Evolutionary conservation across 1,140 invertebrate genomes (phyloP).

Genomic region (Andrena cerasifolii): DNA sequence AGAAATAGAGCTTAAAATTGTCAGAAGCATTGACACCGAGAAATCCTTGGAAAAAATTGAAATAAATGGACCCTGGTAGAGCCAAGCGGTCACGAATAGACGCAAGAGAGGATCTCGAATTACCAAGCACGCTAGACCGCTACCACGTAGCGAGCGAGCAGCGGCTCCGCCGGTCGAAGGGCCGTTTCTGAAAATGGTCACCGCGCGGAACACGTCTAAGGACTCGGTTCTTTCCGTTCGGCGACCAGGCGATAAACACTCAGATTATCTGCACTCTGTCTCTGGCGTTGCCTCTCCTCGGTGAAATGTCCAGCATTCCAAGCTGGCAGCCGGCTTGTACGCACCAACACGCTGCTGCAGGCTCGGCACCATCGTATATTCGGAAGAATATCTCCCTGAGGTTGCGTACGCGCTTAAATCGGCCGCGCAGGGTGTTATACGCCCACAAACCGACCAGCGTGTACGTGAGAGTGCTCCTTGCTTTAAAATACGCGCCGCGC

Average conservation of each 20-base stretch:
- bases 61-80: no score
- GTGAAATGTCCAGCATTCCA: slow-evolving; percentile 58
- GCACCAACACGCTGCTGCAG: slow-evolving; percentile 9
- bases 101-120: no score
- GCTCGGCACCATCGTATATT: slow-evolving; percentile 60
- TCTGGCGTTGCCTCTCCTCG: slow-evolving; percentile 31
- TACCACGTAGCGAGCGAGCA: no score
- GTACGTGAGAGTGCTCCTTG: slow-evolving; percentile 5
- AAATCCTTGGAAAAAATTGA: no score
- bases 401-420: slow-evolving; percentile 48
- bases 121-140: no score
- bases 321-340: slow-evolving; percentile 12
- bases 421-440: slow-evolving; percentile 23
- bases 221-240: slow-evolving; percentile 64
- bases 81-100: no score
- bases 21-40: no score
- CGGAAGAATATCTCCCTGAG: slow-evolving; percentile 55
- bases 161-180: background rate
- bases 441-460: slow-evolving; percentile 46
- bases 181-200: slow-evolving; percentile 41
- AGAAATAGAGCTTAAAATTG: no score
- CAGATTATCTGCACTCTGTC: slow-evolving; percentile 74
- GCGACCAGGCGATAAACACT: slow-evolving; percentile 69
- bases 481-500: slow-evolving; percentile 47
- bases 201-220: slow-evolving; percentile 43